These are phyloP conservation scores for Halocynthia roretzi DNA, from an alignment of 23 tunicate genomes.

Conservation along the genomic window DNA sequence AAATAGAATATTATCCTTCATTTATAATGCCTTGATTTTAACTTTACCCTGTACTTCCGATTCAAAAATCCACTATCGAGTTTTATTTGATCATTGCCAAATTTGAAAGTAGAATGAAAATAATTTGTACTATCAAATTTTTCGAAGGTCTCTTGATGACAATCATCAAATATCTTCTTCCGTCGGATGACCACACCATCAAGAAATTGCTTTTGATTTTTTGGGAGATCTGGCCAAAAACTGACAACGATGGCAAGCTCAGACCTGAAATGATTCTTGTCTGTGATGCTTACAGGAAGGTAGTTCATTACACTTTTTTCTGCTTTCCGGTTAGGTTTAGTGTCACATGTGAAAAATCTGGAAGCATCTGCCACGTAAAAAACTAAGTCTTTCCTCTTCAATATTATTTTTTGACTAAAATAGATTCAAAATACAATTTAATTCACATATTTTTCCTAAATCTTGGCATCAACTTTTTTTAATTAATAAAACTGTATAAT, in stretches of 20 bases:
- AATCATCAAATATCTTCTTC: conserved; percentile 92
- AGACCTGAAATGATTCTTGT: conserved; percentile 97
- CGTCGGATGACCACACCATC: conserved; percentile 89
- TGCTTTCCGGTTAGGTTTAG: not conserved
- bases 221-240: conserved; percentile 99
- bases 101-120: not conserved
- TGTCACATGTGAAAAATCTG: too few relatives aligned
- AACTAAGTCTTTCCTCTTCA: too few relatives aligned
- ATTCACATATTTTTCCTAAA: too few relatives aligned
- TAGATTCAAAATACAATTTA: too few relatives aligned
- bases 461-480: too few relatives aligned
- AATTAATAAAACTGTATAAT: too few relatives aligned
- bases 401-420: too few relatives aligned
- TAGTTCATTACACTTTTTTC: conserved; percentile 1
- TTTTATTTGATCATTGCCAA: too few relatives aligned
- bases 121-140: not conserved
- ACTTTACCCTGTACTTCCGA: not conserved
- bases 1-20: not conserved
- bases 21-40: not conserved
- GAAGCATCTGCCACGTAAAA: too few relatives aligned
- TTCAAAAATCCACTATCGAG: too few relatives aligned
- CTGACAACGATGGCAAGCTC: conserved; percentile 85
- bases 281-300: conserved; percentile 99
- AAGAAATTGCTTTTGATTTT: conserved; percentile 90
- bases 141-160: conserved; percentile 81